Evolutionary conservation across 2,113 vertebrate genomes (phyloP), one percentile per base, ranked within the genome.

Genomic region (Synodontis membranacea): DNA sequence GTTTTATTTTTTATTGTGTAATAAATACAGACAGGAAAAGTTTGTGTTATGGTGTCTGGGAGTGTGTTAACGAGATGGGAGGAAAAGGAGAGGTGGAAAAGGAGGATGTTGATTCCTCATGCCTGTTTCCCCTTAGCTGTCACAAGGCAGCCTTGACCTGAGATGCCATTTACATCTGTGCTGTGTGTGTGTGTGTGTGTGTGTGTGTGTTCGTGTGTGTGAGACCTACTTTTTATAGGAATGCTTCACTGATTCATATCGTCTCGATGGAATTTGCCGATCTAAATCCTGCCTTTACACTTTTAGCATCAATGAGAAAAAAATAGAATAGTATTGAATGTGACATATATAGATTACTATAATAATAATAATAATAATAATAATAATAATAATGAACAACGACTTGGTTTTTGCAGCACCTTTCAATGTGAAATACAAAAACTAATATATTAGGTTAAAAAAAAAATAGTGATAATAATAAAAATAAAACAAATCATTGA

Each of bases 101-200:
- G 83, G 56, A 25, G 56, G 44, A n/a, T 39, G 23, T 80, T 75
- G 84, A 64, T 84, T 80, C 83, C 46, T 86, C 74, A 44, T 66
- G 62, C 76, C 84, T n/a, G 81, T 78, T 50, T 86, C 48, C 28
- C 50, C 56, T 84, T 31, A 48, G 64, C 34, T 66, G 86, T 87
- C 78, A 83, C 72, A 58, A 64, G 37, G 19, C 72, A n/a, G 78
- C 79, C 21, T 79, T 87, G 82, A 84, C 89, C 87, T 82, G 56
- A 86, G 81, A 75, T 85, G 85, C 84, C 48, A 14, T 88, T 82
- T 86, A 34, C 72, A 84, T 84, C 76, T 78, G 76, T 85, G 84
- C 81, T 84, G 66, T 72, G 46, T 54, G 48, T 84, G 64, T 84
- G 68, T 84, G 83, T 84, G 37, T 78, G 70, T 84, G 50, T 66